Base-by-base conservation (phyloP, 1,140 invertebrate species). In the Heliothis virescens region DNA sequence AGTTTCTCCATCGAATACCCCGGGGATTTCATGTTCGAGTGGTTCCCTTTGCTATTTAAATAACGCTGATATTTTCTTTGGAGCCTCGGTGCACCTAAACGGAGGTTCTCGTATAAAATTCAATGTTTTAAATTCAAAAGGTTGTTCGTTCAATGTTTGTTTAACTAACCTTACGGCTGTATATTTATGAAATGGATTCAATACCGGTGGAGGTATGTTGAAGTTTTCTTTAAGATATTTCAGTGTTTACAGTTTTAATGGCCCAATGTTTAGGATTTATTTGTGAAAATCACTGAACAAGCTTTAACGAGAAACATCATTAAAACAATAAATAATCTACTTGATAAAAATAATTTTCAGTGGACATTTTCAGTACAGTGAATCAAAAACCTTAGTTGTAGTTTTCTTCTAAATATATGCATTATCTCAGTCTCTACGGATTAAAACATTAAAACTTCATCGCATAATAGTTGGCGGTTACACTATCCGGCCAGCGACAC, bases 401-500 rank as follows among this genome's bases (percentile, higher is more conserved):
- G 52, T 63, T 11, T 67, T 67, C 16, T 16, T 48, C 63, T 10
- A 57, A 18, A 57, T 41, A 41, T 9, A 55, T 10, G 13, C 16
- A 53, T 34, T 65, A 63, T 3, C 50, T 18, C 34, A 52, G 83
- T 87, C 85, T 73, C 77, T 47, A 73, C 71, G 81, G 84, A 89
- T 85, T 87, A 89, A 59, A 50, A 34, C 69, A 89, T 85, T 87
- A 89, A 59, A 50, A 34, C 69, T 65, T 15, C 73, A 50, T 63
- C 15, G 47, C 63, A 76, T 83, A 67, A 79, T 83, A 79, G 79
- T 79, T 77, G 69, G 83, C 82, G 82, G 83, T 65, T 41, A 13
- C 71, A 79, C 82, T 80, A 85, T 89, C 85, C 87, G 83, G 83
- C 80, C 83, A 71, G 47, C 79, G 69, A 71, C 73, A 74, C 72